Conservation (phyloP, 2,888 invertebrate genomes). For the Choristoneura rosaceana region DNA sequence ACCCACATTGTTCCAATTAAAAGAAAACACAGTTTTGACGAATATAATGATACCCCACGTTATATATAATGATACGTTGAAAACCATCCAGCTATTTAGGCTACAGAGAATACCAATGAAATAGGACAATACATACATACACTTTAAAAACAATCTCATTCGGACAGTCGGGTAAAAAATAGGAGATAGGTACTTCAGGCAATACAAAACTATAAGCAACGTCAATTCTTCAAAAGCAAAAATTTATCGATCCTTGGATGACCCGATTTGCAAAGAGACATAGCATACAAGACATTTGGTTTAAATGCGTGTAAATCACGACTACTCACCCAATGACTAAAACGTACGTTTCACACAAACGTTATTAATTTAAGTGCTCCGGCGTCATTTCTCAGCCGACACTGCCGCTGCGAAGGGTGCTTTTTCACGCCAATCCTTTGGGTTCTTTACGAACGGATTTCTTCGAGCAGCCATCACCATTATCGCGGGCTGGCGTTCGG, state of each 20-base stretch:
- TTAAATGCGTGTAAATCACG: not conserved
- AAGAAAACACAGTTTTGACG: too few species aligned
- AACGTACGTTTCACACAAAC: conserved; percentile 3
- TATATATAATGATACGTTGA: too few species aligned
- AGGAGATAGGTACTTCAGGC: too few species aligned
- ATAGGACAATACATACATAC: too few species aligned
- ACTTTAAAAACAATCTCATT: too few species aligned
- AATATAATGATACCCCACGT: too few species aligned
- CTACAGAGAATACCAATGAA: too few species aligned
- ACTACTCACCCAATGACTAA: not conserved
- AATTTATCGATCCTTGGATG: not conserved
- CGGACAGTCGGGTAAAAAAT: too few species aligned
- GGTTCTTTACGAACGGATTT: conserved; percentile 67
- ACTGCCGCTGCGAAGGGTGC: conserved; percentile 43
- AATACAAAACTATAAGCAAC: too few species aligned
- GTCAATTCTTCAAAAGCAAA: not conserved
- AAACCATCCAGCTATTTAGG: too few species aligned
- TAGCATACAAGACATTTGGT: not conserved
- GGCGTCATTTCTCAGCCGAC: conserved; percentile 25
- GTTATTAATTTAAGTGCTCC: conserved; percentile 37
- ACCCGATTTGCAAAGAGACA: too few species aligned
- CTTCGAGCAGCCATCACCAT: conserved; percentile 62
- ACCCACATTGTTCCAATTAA: too few species aligned
- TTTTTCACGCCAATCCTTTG: conserved; percentile 56
- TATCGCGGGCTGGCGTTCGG: conserved; percentile 74